Base-by-base conservation (phyloP, 2,113 vertebrate genomes). In the Conger conger region DNA sequence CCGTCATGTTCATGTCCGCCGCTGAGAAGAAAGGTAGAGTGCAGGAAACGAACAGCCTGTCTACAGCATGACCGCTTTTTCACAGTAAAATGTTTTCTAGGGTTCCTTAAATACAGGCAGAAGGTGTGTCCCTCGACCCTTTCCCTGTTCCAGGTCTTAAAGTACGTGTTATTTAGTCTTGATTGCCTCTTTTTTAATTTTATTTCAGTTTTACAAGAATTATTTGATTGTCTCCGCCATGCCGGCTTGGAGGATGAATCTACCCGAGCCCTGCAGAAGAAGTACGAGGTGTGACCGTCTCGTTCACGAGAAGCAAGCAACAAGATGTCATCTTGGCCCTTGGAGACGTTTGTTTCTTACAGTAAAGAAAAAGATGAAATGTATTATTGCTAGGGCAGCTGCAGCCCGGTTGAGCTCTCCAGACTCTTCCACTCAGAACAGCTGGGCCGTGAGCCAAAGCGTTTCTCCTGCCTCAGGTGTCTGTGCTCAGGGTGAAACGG, bases 1-100 rank as follows among this genome's bases (percentile, higher is more conserved):
- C 96, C 0, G 93, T 99, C 84, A 98, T 99, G 98, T 98, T 99
- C 93, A 96, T 99, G 96, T 97, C 97, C 3, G 87, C 93, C 20
- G 57, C 94, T 2, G 98, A 99, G 92, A 98, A 95, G 92, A 96
- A 95, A 95, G 93, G 98, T 99, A 87, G 90, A 17, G 45, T 57
- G 1, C 45, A 0, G 6, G 23, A 23, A 60, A 50, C 1, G 68
- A 42, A 77, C 17, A 54, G 33, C n/a, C n/a, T 33, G 30, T 83
- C 3, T 73, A 17, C 53, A 15, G 8, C 11, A 76, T 33, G 9
- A 16, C 0, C 9, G 33, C 11, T 16, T 33, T 35, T 76, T 30
- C 23, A 73, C 7, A 30, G 3, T 8, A 6, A 38, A 38, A 38
- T 36, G 36, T 37, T 9, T 18, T 82, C 23, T 63, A 60, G 33